phyloP scores from a whole-genome alignment of 2,888 invertebrate genomes.

The Lysandra bellargus region DNA sequence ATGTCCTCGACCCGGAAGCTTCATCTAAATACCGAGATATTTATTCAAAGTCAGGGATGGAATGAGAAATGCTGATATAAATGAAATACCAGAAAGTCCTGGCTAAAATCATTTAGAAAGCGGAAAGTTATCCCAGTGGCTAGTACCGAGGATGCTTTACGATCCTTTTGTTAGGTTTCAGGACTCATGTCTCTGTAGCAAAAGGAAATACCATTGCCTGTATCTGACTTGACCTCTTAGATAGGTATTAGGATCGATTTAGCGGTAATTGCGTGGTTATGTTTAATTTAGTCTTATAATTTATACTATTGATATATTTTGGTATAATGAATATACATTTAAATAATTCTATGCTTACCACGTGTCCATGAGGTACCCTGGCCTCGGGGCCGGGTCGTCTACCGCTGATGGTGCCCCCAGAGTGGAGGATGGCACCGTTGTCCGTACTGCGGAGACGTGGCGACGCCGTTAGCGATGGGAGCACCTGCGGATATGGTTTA shows the following conservation, averaged over 20 bases:
- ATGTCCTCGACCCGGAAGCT: slow-evolving; percentile 9
- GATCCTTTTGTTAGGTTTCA: background rate
- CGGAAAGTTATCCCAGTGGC: background rate
- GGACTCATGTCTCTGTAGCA: background rate
- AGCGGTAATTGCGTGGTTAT: background rate
- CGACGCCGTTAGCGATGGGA: slow-evolving; percentile 84
- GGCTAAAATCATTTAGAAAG: background rate
- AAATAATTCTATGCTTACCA: slow-evolving; percentile 49
- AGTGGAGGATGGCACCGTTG: slow-evolving; percentile 90
- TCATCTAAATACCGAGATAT: slow-evolving; percentile 7
- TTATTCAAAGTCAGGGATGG: background rate
- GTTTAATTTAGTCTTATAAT: too few species aligned
- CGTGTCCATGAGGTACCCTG: slow-evolving; percentile 61
- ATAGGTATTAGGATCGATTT: background rate
- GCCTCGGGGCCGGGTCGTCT: slow-evolving; percentile 73
- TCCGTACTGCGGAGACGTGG: slow-evolving; percentile 88
- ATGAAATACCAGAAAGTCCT: background rate
- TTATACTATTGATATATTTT: too few species aligned
- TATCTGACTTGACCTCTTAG: background rate
- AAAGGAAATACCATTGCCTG: background rate
- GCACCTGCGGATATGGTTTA: slow-evolving; percentile 73
- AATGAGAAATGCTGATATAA: background rate
- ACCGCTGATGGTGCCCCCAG: slow-evolving; percentile 91
- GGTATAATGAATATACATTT: background rate
- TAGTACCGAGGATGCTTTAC: background rate